phyloP scores from a whole-genome alignment of 2,113 vertebrate species.

The Acrocephalus kingi region DNA sequence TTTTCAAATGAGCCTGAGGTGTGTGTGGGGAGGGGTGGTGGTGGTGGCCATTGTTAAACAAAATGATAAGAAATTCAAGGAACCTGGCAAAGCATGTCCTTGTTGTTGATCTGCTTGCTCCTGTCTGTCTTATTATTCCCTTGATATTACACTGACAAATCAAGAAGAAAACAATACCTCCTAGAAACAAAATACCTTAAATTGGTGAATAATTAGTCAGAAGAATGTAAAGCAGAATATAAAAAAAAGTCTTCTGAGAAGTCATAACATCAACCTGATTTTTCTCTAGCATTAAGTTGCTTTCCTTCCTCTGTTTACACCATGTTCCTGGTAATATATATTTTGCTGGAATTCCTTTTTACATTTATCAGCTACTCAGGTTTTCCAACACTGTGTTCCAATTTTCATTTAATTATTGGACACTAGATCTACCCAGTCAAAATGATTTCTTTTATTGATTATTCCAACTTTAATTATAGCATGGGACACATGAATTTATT shows the following conservation, averaged over 20 bases:
- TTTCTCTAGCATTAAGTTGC: neutral
- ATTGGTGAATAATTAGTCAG: neutral
- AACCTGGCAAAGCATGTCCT: neutral
- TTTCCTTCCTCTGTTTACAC: neutral
- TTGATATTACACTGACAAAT: neutral
- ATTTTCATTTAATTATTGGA: neutral
- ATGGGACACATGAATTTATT: neutral
- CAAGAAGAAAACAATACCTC: neutral
- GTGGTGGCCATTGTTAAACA: neutral
- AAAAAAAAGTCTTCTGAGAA: neutral
- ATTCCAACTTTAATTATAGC: conserved; percentile 15
- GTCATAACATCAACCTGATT: neutral
- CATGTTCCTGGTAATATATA: neutral
- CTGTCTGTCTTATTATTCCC: neutral
- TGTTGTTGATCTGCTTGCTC: neutral
- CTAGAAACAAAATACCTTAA: neutral
- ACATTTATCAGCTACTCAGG: neutral
- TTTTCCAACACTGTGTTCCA: neutral
- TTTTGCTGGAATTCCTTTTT: neutral
- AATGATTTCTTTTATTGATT: neutral
- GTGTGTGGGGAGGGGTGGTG: too few relatives aligned
- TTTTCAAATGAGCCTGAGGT: neutral
- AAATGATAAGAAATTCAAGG: neutral
- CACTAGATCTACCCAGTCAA: neutral
- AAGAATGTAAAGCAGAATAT: neutral